Evolutionary conservation across 2,797 vertebrate species (phyloP).

Genomic region (Euthynnus affinis): DNA sequence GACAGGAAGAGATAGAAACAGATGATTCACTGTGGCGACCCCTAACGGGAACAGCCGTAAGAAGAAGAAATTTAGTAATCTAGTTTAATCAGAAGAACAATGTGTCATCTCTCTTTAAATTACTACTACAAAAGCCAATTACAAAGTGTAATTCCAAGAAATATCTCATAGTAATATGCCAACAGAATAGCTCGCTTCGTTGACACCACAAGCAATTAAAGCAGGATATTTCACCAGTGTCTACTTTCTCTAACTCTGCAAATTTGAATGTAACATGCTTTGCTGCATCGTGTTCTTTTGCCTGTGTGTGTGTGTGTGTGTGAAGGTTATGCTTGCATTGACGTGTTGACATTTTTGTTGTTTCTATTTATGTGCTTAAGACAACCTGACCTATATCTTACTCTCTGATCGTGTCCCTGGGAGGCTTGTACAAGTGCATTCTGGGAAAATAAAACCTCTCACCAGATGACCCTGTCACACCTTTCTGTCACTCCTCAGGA

Average conservation of each 20-base stretch:
- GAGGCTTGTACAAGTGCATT: constrained; percentile 55
- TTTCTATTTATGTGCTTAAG: constrained; percentile 63
- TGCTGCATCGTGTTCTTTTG: neutral
- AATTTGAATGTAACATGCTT: constrained; percentile 22
- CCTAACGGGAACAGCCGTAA: too few species aligned
- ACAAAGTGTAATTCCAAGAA: constrained; percentile 28
- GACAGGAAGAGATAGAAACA: too few species aligned
- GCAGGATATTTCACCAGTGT: constrained; percentile 13
- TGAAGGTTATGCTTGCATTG: constrained; percentile 1
- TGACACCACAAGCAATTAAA: constrained; percentile 30
- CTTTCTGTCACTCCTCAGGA: constrained; percentile 51
- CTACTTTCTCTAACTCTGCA: constrained; percentile 18
- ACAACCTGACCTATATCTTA: constrained; percentile 64
- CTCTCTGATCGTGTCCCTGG: constrained; percentile 51
- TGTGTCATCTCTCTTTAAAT: constrained; percentile 7
- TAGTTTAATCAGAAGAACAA: constrained; percentile 13
- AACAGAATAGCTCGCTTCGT: constrained; percentile 17
- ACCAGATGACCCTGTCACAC: constrained; percentile 64
- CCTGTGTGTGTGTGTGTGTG: neutral
- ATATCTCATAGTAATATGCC: constrained; percentile 19
- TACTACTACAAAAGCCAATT: constrained; percentile 16
- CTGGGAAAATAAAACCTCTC: constrained; percentile 56
- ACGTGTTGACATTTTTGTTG: constrained; percentile 59
- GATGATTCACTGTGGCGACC: too few species aligned
- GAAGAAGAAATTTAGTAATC: neutral